Evolutionary conservation across 2,797 vertebrate genomes (phyloP).

Genomic region (Peromyscus aztecus): DNA sequence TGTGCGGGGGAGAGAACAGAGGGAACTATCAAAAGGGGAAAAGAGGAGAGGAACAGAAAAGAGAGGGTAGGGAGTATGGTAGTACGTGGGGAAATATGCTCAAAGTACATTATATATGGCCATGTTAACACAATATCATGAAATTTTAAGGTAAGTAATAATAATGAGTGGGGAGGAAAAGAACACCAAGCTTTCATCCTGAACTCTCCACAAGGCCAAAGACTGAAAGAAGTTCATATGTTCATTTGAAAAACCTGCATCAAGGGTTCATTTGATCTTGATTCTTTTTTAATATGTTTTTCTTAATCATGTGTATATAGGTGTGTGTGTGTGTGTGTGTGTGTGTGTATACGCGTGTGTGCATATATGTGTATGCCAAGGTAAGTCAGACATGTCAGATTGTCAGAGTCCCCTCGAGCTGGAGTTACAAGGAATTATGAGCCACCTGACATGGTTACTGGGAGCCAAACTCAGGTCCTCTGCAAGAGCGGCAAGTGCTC

Average conservation of each 20-base stretch:
- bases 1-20: not conserved
- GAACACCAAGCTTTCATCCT: not conserved
- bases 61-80: not conserved
- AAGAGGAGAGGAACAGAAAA: not conserved
- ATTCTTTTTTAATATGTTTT: not conserved
- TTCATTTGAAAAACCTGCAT: not conserved
- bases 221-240: not conserved
- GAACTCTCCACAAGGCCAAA: not conserved
- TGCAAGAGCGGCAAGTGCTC: not conserved
- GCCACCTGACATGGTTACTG: not conserved
- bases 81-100: too few relatives aligned
- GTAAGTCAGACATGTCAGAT: not conserved
- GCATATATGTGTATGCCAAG: not conserved
- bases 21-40: not conserved
- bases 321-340: not conserved
- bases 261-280: not conserved
- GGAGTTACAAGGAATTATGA: not conserved
- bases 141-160: not conserved
- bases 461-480: not conserved
- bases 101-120: not conserved
- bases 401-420: not conserved
- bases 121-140: not conserved
- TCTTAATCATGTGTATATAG: not conserved
- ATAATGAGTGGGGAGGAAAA: not conserved
- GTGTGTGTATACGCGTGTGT: not conserved